Evolutionary conservation across 2,888 invertebrate genomes (phyloP), one percentile per base, ranked within the genome.

Genomic region (Trachelus tabidus): DNA sequence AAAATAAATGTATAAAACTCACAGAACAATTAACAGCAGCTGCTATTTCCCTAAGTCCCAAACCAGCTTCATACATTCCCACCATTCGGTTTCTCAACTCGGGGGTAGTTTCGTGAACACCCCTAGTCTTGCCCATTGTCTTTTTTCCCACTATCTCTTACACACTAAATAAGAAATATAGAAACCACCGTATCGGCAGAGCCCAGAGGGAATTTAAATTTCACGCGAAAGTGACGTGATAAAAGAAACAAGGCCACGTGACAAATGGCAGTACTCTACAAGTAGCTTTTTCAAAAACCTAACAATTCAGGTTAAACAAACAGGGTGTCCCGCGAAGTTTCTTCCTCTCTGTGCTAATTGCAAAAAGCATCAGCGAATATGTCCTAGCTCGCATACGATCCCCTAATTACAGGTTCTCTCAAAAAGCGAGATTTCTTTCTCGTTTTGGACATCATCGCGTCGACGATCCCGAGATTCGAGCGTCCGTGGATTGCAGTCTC

Each of bases 51-150:
- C 90, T 83, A 12, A 91, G 84, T 4, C 91, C 90, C 34, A 91
- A 84, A 74, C 91, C 91, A 37, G 91, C 91, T 82, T 91, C 91
- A 79, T 90, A 91, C 91, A 91, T 91, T 77, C 91, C 91, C 31
- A 91, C 91, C 91, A 91, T 91, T 34, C 91, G 89, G 80, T 91
- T 91, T 77, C 91, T 83, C 68, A 91, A 81, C 84, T 91, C 91
- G 33, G 91, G 91, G 23, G 91, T 91, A 11, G 91, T 91, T 84
- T 91, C 91, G 78, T 91, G 90, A 4, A 91, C 91, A 56, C 91
- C 91, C 81, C 91, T 87, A 6, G 90, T 91, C 83, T 91, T 91
- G 0, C 91, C 91, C 91, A 91, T 91, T 79, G 84, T 86, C 77
- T 12, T 34, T 12, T 34, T 56, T 34, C 4, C 73, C 30, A 6